These are phyloP conservation scores for Dissostichus mawsoni DNA, from an alignment of 2,113 vertebrate species.

Conservation along the genomic window DNA sequence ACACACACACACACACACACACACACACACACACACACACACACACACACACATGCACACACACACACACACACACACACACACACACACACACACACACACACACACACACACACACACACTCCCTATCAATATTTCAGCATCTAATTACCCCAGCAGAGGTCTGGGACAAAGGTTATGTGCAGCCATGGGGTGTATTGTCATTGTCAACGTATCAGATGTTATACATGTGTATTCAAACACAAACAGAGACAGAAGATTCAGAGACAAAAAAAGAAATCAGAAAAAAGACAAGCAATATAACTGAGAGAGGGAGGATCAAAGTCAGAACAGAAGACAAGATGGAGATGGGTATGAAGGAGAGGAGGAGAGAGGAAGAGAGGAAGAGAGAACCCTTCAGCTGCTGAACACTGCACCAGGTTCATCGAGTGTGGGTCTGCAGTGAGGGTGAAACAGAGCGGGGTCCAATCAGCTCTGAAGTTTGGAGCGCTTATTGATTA, in stretches of 20 bases:
- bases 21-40: not conserved
- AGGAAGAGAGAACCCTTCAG: too few species aligned
- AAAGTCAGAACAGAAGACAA: too few species aligned
- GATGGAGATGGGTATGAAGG: too few species aligned
- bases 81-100: slow-evolving; percentile 21
- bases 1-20: too few species aligned
- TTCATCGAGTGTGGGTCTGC: too few species aligned
- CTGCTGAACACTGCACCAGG: too few species aligned
- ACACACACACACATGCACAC: slow-evolving; percentile 25
- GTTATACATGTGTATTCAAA: slow-evolving; percentile 22
- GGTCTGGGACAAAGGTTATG: slow-evolving; percentile 69
- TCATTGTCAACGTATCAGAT: slow-evolving; percentile 32
- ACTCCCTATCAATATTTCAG: slow-evolving; percentile 78
- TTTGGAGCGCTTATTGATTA: too few species aligned
- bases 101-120: slow-evolving; percentile 21
- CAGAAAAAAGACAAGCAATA: too few species aligned
- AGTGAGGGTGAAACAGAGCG: too few species aligned
- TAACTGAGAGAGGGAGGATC: too few species aligned
- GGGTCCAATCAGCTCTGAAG: too few species aligned
- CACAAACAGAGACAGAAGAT: not conserved
- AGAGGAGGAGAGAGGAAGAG: too few species aligned
- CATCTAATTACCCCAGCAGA: slow-evolving; percentile 76
- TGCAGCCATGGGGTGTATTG: slow-evolving; percentile 14
- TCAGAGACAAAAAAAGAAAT: not conserved
- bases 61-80: slow-evolving; percentile 15